phyloP scores from a whole-genome alignment of 2,888 invertebrate genomes.

The Invenusta paracnida region DNA sequence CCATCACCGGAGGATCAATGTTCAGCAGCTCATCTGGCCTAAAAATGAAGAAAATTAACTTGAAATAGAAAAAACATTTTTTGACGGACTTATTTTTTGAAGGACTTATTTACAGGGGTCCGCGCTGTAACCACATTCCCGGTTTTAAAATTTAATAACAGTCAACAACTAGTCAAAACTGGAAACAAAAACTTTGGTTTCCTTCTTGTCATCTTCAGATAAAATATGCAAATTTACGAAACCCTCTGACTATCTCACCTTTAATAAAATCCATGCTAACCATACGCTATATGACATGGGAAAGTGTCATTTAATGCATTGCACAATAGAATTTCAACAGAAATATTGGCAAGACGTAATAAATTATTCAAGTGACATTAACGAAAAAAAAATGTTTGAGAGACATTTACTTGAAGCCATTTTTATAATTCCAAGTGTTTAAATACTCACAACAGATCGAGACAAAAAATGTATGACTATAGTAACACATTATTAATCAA shows the following conservation, averaged over 20 bases:
- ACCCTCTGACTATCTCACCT: neutral
- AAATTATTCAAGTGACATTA: neutral
- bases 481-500: neutral
- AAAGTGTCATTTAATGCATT: neutral
- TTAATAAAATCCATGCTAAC: neutral
- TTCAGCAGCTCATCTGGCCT: neutral
- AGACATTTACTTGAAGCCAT: neutral
- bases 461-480: neutral
- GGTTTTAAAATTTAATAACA: too few relatives aligned
- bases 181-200: too few relatives aligned
- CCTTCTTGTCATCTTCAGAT: neutral
- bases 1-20: neutral
- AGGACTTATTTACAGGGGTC: too few relatives aligned
- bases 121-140: too few relatives aligned
- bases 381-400: neutral
- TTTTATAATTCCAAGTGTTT: neutral
- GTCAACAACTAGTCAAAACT: too few relatives aligned
- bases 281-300: neutral
- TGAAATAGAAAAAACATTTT: too few relatives aligned
- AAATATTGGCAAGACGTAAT: neutral
- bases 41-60: too few relatives aligned
- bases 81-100: too few relatives aligned
- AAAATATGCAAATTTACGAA: neutral
- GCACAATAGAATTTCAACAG: neutral
- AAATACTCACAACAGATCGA: neutral